phyloP scores from a whole-genome alignment of 2,888 invertebrate species.

The Caenorhabditis macrosperma region DNA sequence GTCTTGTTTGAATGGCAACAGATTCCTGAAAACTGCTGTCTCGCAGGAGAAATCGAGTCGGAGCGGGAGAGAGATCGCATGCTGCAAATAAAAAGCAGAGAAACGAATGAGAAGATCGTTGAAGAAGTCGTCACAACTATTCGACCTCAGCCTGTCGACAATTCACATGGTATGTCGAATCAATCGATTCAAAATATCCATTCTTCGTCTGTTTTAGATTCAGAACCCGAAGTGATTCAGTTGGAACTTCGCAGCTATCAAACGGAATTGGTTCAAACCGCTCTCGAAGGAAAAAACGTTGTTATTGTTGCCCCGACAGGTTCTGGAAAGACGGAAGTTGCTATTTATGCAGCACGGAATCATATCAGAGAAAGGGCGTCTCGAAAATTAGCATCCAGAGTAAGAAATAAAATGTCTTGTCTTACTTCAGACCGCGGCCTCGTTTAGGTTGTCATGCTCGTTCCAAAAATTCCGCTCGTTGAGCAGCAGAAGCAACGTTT shows the following conservation, averaged over 20 bases:
- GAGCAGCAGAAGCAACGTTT: slow-evolving; percentile 71
- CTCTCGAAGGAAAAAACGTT: slow-evolving; percentile 67
- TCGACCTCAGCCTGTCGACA: slow-evolving; percentile 32
- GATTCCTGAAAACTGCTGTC: too few species aligned
- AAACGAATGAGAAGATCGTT: background rate
- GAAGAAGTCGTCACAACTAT: slow-evolving; percentile 5
- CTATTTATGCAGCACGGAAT: slow-evolving; percentile 70
- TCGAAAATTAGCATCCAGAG: slow-evolving; percentile 57
- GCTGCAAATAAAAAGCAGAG: background rate
- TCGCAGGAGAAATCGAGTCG: slow-evolving; percentile 26
- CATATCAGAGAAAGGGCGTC: slow-evolving; percentile 63
- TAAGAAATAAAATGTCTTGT: slow-evolving; percentile 16
- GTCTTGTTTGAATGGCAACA: too few species aligned
- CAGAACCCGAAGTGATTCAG: slow-evolving; percentile 5
- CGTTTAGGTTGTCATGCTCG: slow-evolving; percentile 69
- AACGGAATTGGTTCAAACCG: slow-evolving; percentile 65
- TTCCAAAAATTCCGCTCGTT: slow-evolving; percentile 78
- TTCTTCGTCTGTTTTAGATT: too few species aligned
- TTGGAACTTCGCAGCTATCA: slow-evolving; percentile 70
- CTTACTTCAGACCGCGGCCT: background rate
- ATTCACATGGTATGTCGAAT: slow-evolving; percentile 2
- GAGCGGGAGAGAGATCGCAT: slow-evolving; percentile 4
- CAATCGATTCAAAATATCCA: too few species aligned
- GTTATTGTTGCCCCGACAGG: slow-evolving; percentile 79
- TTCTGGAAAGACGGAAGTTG: slow-evolving; percentile 78